Evolutionary conservation across 1,140 invertebrate species (phyloP).

Genomic region (Pseudomyrmex pallidus): DNA sequence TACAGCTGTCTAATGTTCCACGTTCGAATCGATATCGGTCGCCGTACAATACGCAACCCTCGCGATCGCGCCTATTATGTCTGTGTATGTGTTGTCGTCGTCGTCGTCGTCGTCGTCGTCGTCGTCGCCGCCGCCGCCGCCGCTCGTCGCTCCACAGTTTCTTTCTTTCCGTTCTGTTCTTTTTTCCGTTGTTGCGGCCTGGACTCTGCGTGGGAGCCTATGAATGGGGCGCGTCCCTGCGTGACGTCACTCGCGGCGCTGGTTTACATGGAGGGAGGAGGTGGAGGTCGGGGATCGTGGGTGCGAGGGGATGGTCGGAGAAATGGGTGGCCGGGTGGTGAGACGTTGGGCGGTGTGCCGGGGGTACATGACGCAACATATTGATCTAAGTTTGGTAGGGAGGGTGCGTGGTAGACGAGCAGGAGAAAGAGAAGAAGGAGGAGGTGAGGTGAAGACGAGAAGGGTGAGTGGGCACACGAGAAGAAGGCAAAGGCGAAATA

Average conservation of each 20-base stretch:
- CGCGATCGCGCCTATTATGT: constrained; percentile 1
- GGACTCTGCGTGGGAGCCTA: constrained; percentile 80
- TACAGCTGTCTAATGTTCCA: constrained; percentile 18
- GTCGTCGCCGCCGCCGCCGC: neutral
- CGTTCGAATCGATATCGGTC: neutral
- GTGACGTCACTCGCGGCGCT: constrained; percentile 78
- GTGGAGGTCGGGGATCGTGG: constrained; percentile 32
- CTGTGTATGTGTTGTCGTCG: neutral
- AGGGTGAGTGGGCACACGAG: constrained; percentile 33
- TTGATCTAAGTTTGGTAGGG: constrained; percentile 82
- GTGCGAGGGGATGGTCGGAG: constrained; percentile 58
- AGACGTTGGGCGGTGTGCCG: constrained; percentile 51
- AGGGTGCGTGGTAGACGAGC: constrained; percentile 56
- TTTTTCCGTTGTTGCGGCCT: constrained; percentile 51
- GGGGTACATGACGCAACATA: constrained; percentile 83
- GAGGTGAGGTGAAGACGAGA: constrained; percentile 28
- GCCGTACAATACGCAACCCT: constrained; percentile 7
- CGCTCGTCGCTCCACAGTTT: constrained; percentile 56
- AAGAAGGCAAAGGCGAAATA: constrained; percentile 35
- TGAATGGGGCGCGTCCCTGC: constrained; percentile 83
- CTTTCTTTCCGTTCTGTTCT: constrained; percentile 54
- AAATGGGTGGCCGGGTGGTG: constrained; percentile 64
- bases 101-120: neutral
- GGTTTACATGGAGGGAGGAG: constrained; percentile 60
- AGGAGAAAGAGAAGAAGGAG: constrained; percentile 10